Evolutionary conservation across 92 coral and sea anemone genomes (phyloP).

Genomic region (Pocillopora grandis): DNA sequence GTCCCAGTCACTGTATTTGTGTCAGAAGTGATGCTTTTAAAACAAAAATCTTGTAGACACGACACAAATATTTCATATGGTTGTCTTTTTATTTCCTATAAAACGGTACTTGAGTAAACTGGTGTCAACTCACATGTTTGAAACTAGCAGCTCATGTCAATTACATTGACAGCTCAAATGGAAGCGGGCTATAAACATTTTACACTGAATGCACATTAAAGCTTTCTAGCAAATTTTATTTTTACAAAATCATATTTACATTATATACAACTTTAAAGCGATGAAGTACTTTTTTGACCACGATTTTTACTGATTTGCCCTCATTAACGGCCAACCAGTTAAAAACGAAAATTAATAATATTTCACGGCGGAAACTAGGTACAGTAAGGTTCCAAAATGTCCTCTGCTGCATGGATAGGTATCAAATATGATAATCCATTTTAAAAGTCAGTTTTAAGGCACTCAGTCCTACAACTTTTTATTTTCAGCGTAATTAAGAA

Average conservation of each 20-base stretch:
- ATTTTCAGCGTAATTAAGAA: not conserved
- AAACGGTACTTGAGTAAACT: conserved; percentile 43
- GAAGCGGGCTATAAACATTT: conserved; percentile 21
- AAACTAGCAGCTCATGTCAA: conserved; percentile 20
- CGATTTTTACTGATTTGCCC: conserved; percentile 33
- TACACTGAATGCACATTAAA: conserved; percentile 24
- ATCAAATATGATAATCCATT: conserved; percentile 33
- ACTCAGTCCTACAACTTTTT: not conserved
- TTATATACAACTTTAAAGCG: conserved; percentile 49
- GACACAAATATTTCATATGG: conserved; percentile 15
- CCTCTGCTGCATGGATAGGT: conserved; percentile 3
- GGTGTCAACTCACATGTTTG: conserved; percentile 21
- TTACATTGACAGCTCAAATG: conserved; percentile 36
- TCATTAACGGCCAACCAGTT: conserved; percentile 12
- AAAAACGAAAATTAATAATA: conserved; percentile 19
- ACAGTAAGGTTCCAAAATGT: conserved; percentile 22
- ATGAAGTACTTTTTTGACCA: conserved; percentile 29
- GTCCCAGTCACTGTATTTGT: not conserved
- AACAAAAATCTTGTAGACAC: conserved; percentile 7
- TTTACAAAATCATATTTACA: conserved; percentile 80
- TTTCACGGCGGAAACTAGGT: not conserved
- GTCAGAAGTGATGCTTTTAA: conserved; percentile 16
- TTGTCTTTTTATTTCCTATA: conserved; percentile 49
- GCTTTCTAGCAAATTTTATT: conserved; percentile 37
- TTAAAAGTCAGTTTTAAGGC: not conserved